Conservation (phyloP, 2,797 vertebrate genomes). For the Otolemur crassicaudatus region DNA sequence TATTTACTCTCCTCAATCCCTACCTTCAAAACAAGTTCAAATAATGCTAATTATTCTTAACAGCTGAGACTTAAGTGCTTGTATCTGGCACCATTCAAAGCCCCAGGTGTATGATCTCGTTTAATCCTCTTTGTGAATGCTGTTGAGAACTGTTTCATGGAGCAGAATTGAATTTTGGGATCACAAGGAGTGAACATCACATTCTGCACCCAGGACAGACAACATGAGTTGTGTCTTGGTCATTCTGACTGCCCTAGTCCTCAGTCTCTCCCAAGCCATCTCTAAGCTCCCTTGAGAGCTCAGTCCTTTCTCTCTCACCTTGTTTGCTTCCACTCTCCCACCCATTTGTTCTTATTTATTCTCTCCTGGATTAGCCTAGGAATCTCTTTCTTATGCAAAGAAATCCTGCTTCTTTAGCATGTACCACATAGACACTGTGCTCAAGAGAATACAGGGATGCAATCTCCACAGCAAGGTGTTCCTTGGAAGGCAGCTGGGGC, state of each 20-base stretch:
- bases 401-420: background rate
- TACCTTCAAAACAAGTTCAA: slow-evolving; percentile 22
- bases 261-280: background rate
- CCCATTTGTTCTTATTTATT: background rate
- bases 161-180: background rate
- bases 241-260: background rate
- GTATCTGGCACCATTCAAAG: background rate
- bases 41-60: background rate
- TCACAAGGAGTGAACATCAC: background rate
- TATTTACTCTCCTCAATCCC: background rate
- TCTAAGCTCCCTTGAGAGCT: background rate
- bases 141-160: background rate
- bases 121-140: background rate
- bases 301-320: background rate
- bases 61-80: background rate
- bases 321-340: background rate
- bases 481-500: background rate
- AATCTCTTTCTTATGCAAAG: background rate
- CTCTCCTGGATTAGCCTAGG: background rate
- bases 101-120: background rate
- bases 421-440: background rate
- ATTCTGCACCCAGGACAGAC: background rate
- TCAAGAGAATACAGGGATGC: background rate
- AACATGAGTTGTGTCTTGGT: background rate
- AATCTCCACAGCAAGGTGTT: background rate